phyloP scores from a whole-genome alignment of 1,140 invertebrate genomes.

The Drosophila nebulosa region DNA sequence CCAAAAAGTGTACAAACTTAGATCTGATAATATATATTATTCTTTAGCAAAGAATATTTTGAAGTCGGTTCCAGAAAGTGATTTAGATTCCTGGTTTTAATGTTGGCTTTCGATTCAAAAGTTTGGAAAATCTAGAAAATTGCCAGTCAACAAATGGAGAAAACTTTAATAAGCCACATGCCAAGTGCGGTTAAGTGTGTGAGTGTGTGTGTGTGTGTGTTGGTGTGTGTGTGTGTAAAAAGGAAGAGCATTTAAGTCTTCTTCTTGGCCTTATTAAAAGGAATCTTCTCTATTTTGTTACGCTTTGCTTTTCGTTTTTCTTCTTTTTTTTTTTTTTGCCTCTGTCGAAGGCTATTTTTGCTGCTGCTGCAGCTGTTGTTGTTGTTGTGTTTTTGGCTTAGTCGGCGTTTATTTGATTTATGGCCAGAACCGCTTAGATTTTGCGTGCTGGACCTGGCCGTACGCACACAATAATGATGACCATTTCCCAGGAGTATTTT shows the following conservation, averaged over 20 bases:
- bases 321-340: conserved; percentile 10
- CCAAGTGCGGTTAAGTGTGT: background rate
- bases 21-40: too few relatives aligned
- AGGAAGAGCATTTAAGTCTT: conserved; percentile 19
- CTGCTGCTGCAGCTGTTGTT: background rate
- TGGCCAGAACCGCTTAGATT: conserved; percentile 65
- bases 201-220: too few relatives aligned
- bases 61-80: too few relatives aligned
- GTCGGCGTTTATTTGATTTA: conserved; percentile 76
- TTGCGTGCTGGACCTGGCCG: conserved; percentile 15
- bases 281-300: conserved; percentile 13
- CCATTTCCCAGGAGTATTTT: conserved; percentile 5
- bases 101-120: background rate
- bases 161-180: background rate
- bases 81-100: too few relatives aligned
- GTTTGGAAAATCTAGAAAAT: background rate
- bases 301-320: conserved; percentile 6
- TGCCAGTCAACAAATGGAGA: background rate
- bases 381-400: conserved; percentile 57
- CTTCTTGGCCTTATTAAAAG: conserved; percentile 11
- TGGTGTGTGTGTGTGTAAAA: too few relatives aligned
- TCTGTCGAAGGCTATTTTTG: conserved; percentile 3
- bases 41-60: too few relatives aligned
- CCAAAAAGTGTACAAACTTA: too few relatives aligned
- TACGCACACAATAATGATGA: conserved; percentile 8